Evolutionary conservation across 2,113 vertebrate species (phyloP).

Genomic region (Platysternon megacephalum): DNA sequence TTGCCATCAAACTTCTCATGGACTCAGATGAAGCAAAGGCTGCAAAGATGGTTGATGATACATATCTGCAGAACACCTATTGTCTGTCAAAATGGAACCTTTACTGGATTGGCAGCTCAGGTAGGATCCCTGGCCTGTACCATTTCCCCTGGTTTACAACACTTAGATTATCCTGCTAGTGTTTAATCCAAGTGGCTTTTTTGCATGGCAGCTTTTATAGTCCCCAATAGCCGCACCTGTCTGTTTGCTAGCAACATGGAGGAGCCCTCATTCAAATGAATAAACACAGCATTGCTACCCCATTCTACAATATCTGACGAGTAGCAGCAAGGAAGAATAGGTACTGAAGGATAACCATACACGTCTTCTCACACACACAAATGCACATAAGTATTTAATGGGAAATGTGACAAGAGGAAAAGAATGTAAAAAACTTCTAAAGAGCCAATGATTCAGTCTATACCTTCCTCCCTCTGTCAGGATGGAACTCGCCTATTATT

Average conservation of each 20-base stretch:
- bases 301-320: not conserved
- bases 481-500: not conserved
- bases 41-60: not conserved
- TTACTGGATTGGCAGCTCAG: too few species aligned
- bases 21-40: not conserved
- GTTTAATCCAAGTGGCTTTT: not conserved
- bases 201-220: not conserved
- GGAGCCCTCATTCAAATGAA: not conserved
- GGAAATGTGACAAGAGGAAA: not conserved
- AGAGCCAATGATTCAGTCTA: not conserved
- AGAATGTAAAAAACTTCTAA: not conserved
- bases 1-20: not conserved
- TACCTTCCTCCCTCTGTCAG: not conserved
- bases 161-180: not conserved
- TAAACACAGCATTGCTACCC: not conserved
- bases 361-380: not conserved
- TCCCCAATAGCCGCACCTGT: not conserved
- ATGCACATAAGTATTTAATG: not conserved
- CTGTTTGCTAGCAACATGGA: not conserved
- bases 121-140: too few species aligned
- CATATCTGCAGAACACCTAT: not conserved
- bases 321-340: not conserved
- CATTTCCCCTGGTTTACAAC: not conserved
- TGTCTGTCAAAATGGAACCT: not conserved
- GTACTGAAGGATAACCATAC: not conserved